Conservation (phyloP, 2,797 vertebrate species). For the Syndactyla subalaris region DNA sequence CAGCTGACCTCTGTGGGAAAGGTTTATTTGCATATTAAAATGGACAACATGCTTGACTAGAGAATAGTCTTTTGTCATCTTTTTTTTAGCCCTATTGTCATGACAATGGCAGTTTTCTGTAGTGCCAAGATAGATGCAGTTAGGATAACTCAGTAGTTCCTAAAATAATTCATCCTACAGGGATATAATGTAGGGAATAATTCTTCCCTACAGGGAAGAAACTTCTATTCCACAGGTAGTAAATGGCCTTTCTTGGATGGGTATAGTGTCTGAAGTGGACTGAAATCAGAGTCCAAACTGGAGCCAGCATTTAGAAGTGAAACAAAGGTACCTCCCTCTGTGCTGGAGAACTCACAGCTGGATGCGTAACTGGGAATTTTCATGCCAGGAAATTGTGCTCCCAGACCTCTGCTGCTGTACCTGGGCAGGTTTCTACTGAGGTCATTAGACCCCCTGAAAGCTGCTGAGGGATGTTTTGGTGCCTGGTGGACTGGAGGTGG, state of each 20-base stretch:
- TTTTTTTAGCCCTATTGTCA: neutral
- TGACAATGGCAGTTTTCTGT: neutral
- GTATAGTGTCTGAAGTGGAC: neutral
- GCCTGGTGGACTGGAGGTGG: neutral
- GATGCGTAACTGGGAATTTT: accelerated
- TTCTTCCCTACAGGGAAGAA: neutral
- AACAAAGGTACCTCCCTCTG: neutral
- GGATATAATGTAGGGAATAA: too few relatives aligned
- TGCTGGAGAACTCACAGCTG: neutral
- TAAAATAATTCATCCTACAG: neutral
- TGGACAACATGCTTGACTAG: neutral
- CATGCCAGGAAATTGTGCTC: neutral
- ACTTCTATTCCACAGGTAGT: neutral
- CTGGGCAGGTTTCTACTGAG: neutral
- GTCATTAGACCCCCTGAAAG: neutral
- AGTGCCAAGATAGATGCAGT: neutral
- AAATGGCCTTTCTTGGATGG: neutral
- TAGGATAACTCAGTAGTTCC: neutral
- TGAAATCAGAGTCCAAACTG: neutral
- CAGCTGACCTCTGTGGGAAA: neutral
- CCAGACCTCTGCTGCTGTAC: neutral
- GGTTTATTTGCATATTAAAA: neutral
- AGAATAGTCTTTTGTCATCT: neutral
- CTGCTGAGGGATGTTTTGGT: neutral
- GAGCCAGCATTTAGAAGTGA: neutral